Percentiles rank a stretch among this genome's conserved stretches.
phyloP scores from a whole-genome alignment of 92 coral and sea anemone genomes.

The Epizoanthus ramosus region DNA sequence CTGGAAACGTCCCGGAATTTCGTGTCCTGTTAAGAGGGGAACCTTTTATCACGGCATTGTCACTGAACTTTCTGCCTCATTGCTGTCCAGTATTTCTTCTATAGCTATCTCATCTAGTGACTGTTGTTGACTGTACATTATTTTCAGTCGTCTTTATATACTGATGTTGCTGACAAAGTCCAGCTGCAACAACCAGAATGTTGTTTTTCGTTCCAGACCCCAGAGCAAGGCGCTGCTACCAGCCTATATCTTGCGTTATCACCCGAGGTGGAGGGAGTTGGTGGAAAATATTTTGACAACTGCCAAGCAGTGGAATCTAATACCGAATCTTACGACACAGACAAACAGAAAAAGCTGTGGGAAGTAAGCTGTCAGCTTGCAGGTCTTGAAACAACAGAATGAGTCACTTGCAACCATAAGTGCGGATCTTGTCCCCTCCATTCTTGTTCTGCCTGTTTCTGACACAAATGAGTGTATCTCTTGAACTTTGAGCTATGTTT shows the following conservation, averaged over 20 bases:
- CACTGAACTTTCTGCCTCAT: background rate
- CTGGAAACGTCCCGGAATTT: too few relatives aligned
- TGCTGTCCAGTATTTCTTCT: slow-evolving; percentile 13
- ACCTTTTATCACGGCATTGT: too few relatives aligned
- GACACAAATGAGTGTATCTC: too few relatives aligned
- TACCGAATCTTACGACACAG: slow-evolving; percentile 79
- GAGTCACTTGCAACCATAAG: too few relatives aligned
- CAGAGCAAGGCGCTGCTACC: slow-evolving; percentile 90
- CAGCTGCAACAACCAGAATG: background rate
- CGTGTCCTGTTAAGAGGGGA: too few relatives aligned
- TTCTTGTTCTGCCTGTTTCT: too few relatives aligned
- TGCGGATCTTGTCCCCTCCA: too few relatives aligned
- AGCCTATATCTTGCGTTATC: slow-evolving; percentile 82
- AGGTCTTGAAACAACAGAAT: slow-evolving; percentile 18
- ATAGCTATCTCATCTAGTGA: background rate
- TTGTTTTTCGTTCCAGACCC: slow-evolving; percentile 59
- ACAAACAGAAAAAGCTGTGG: slow-evolving; percentile 85
- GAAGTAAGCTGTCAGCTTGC: slow-evolving; percentile 83
- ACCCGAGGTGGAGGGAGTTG: slow-evolving; percentile 83
- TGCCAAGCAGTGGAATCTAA: slow-evolving; percentile 70
- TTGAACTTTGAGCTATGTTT: too few relatives aligned
- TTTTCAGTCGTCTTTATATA: background rate
- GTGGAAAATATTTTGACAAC: slow-evolving; percentile 87
- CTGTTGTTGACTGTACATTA: background rate
- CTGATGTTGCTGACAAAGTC: background rate